Conservation (phyloP, 1,140 invertebrate genomes). For the Drosophila prosaltans region DNA sequence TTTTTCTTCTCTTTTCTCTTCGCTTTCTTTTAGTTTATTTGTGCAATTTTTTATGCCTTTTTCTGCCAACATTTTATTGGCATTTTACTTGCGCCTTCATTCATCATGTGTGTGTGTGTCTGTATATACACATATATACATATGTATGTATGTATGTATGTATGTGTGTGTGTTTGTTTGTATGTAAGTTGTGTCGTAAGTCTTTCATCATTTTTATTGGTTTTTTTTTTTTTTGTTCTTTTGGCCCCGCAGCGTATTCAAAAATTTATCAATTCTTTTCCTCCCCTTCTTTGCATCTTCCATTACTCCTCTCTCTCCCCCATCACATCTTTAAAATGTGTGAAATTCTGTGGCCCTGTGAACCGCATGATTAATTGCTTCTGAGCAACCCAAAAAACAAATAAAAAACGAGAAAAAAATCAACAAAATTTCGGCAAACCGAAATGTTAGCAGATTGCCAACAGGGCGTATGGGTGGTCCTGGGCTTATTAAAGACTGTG, state of each 20-base stretch:
- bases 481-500: not conserved
- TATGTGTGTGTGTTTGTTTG: not conserved
- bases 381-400: constrained; percentile 20
- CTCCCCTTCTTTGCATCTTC: too few relatives aligned
- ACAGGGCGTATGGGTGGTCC: not conserved
- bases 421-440: not conserved
- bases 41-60: constrained; percentile 58
- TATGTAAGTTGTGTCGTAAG: constrained; percentile 38
- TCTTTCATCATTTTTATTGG: constrained; percentile 80
- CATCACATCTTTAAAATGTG: constrained; percentile 9
- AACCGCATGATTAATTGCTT: constrained; percentile 47
- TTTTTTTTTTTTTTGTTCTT: constrained; percentile 18
- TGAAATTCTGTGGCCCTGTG: constrained; percentile 5
- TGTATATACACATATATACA: constrained; percentile 29
- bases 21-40: constrained; percentile 52
- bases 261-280: constrained; percentile 51
- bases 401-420: not conserved
- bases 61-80: constrained; percentile 62
- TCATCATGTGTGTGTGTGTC: constrained; percentile 64
- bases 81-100: constrained; percentile 45
- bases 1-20: not conserved
- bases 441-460: not conserved
- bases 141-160: constrained; percentile 33
- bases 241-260: constrained; percentile 40
- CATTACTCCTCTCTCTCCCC: not conserved